phyloP scores from a whole-genome alignment of 2,797 vertebrate species.

The Intellagama lesueurii region DNA sequence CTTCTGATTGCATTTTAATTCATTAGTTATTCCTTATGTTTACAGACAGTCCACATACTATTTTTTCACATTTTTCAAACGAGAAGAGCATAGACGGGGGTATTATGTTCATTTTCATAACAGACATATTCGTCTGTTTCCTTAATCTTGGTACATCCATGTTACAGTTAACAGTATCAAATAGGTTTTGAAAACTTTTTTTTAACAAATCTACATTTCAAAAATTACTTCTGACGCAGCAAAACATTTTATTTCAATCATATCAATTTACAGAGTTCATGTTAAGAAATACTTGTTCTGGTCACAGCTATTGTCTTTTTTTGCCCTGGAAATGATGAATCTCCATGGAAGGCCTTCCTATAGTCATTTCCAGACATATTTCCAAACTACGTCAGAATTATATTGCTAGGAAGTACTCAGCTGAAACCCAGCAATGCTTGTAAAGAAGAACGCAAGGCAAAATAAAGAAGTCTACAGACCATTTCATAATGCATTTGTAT shows the following conservation, averaged over 20 bases:
- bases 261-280: neutral
- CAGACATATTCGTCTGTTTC: neutral
- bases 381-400: neutral
- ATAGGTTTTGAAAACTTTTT: too few species aligned
- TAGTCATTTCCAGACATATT: neutral
- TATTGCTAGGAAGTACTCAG: neutral
- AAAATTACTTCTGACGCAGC: neutral
- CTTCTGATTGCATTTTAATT: neutral
- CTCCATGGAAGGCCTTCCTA: neutral
- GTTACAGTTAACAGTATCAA: neutral
- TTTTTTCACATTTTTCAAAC: neutral
- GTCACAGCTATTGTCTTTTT: neutral
- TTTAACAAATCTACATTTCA: too few species aligned
- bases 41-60: neutral
- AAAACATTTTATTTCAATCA: neutral
- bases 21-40: neutral
- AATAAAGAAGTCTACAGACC: neutral
- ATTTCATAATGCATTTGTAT: too few species aligned
- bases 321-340: neutral
- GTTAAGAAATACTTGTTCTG: neutral
- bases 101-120: neutral
- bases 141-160: neutral
- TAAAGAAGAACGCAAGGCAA: neutral
- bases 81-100: neutral
- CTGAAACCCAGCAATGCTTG: neutral